Conservation (phyloP, 2,113 vertebrate species). For the Pelodiscus sinensis region DNA sequence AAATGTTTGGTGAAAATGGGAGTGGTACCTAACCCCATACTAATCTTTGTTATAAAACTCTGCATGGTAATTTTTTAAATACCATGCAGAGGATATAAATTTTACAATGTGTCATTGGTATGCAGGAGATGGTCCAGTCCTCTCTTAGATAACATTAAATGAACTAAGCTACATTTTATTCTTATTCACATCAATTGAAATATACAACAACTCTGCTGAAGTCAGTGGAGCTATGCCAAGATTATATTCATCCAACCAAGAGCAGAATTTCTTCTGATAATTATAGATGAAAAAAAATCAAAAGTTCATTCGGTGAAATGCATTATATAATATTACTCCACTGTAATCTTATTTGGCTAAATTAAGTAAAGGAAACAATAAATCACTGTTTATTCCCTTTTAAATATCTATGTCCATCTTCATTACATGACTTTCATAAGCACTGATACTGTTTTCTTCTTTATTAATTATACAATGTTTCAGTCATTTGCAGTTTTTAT, state of each 20-base stretch:
- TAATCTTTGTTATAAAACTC: neutral
- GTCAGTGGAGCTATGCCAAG: neutral
- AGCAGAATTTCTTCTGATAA: neutral
- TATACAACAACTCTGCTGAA: conserved; percentile 1
- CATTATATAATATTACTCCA: neutral
- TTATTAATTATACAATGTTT: neutral
- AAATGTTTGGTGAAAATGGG: neutral
- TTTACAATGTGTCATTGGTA: neutral
- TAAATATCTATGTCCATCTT: neutral
- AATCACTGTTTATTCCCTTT: neutral
- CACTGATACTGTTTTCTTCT: neutral
- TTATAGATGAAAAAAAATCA: neutral
- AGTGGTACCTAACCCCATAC: neutral
- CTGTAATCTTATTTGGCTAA: neutral
- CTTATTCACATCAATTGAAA: neutral
- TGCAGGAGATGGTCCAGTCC: neutral
- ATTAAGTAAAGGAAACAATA: neutral
- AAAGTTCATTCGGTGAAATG: neutral
- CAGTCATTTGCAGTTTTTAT: neutral
- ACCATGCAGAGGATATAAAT: neutral
- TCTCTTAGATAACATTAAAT: neutral
- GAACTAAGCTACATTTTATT: neutral
- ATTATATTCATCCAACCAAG: neutral
- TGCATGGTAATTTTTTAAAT: conserved; percentile 13
- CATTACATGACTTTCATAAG: conserved; percentile 19